Conservation (phyloP, 2,797 vertebrate species). For the Enteromius unitaeniatus region DNA sequence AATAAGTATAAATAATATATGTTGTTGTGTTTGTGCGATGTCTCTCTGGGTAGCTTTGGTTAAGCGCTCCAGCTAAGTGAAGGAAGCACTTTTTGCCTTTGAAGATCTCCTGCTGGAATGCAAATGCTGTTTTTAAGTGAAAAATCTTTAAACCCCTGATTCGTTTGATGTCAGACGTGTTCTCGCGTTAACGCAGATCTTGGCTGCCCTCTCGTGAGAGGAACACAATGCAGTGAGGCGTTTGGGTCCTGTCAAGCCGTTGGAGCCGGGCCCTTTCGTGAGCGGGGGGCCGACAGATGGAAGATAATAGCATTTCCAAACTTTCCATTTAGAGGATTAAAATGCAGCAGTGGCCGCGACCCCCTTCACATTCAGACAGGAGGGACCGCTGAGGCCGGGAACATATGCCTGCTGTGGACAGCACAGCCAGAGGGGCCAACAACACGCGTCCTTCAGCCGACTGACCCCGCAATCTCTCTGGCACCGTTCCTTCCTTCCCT, state of each 20-base stretch:
- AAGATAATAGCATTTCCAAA: slow-evolving; percentile 70
- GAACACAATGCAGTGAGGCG: not conserved
- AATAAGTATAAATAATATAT: slow-evolving; percentile 16
- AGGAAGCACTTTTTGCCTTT: slow-evolving; percentile 27
- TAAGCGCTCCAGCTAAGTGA: not conserved
- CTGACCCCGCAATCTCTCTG: slow-evolving; percentile 43
- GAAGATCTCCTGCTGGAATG: slow-evolving; percentile 12
- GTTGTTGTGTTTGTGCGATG: not conserved
- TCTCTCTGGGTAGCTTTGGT: not conserved
- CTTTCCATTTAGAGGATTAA: slow-evolving; percentile 71
- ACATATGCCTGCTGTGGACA: slow-evolving; percentile 58
- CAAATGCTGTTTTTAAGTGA: not conserved
- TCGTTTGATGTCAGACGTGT: slow-evolving; percentile 4
- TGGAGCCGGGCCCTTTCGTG: not conserved
- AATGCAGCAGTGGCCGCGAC: slow-evolving; percentile 61
- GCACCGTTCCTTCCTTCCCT: not conserved
- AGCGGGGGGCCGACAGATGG: slow-evolving; percentile 66
- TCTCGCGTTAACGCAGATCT: slow-evolving; percentile 63
- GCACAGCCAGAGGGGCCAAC: slow-evolving; percentile 35
- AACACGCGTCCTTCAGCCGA: slow-evolving; percentile 61
- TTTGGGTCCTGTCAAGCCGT: slow-evolving; percentile 14
- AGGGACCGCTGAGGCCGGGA: slow-evolving; percentile 41
- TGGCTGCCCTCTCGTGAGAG: slow-evolving; percentile 73
- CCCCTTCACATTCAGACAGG: slow-evolving; percentile 64
- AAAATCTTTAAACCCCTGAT: not conserved